A percentile compares a stretch with the other conserved stretches of the same genome.
These are phyloP conservation scores for Holcopasites calliopsidis DNA, from an alignment of 1,140 invertebrate species.

Conservation along the genomic window DNA sequence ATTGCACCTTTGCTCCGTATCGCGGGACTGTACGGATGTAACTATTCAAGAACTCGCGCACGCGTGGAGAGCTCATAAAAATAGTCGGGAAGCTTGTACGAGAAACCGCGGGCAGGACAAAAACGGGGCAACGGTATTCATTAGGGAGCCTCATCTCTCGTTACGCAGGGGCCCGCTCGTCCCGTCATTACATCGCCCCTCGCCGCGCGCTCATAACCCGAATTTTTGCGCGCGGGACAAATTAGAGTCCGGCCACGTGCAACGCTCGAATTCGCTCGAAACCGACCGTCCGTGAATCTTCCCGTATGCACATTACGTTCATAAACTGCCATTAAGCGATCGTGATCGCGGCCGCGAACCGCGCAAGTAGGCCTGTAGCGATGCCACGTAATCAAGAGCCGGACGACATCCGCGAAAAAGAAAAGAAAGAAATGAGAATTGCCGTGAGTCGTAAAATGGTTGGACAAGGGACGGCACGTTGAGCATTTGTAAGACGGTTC, in stretches of 20 bases:
- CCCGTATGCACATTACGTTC: conserved; percentile 34
- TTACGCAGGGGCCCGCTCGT: conserved; percentile 42
- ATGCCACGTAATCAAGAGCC: background rate
- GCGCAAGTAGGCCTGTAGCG: background rate
- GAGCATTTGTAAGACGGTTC: background rate
- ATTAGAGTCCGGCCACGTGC: conserved; percentile 37
- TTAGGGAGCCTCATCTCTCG: conserved; percentile 53
- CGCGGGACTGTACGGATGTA: background rate
- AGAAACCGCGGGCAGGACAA: conserved; percentile 19
- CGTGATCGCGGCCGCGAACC: conserved; percentile 2
- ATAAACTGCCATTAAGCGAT: conserved; percentile 39
- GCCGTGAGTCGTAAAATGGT: no score
- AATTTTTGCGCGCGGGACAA: conserved; percentile 58
- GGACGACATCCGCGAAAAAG: background rate
- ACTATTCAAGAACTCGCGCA: conserved; percentile 17
- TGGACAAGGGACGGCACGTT: background rate
- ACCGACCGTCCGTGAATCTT: conserved; percentile 28
- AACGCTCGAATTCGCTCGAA: conserved; percentile 16
- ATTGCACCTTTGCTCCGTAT: background rate
- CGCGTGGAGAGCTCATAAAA: background rate
- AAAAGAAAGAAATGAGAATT: background rate
- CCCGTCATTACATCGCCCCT: background rate
- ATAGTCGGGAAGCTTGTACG: background rate
- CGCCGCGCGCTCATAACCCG: conserved; percentile 50
- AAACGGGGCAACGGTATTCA: conserved; percentile 48